Base-by-base conservation (phyloP, 2,797 vertebrate species). In the Microchirus variegatus region DNA sequence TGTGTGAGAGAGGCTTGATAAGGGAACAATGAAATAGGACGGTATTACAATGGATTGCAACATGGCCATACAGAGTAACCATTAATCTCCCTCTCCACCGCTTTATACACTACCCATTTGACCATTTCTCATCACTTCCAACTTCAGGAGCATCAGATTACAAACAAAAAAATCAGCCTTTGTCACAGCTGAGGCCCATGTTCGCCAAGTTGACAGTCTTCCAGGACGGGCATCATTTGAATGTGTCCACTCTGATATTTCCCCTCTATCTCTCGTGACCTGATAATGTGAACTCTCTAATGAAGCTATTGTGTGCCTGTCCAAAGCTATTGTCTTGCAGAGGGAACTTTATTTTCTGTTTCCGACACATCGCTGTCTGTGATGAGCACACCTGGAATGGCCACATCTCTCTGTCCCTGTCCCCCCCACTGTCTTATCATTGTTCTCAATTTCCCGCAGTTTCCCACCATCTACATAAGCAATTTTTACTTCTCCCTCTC, bases 291-390 rank as follows among this genome's bases (percentile, higher is more conserved):
- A 89, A 89, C 86, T 85, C 85, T 86, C 89, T 94, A 94, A 94
- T 95, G 93, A 95, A 93, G 91, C 93, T 92, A 92, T 95, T 95
- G 92, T 93, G 90, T 65, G 81, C 78, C 92, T 93, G 92, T 94
- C 92, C 68, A 55, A 87, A 88, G 84, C 88, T 71, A 92, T 93
- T 93, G 92, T 93, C 92, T 92, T 91, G 88, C 73, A 53, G 59
- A 12, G 70, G 84, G 73, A 84, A 82, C 84, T 86, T 87, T 82
- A 76, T 75, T 87, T 89, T 88, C 86, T 83, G 66, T 73, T 47
- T 66, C 66, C 67, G 66, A 81, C 84, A 77, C 57, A 15, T 44
- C 71, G 63, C 83, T 90, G 86, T 89, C 58, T 60, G 80, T 89
- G 90, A 93, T 90, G 91, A 92, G 89, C 86, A 81, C 91, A 93